phyloP scores from a whole-genome alignment of 2,113 vertebrate genomes.

The Oenanthe melanoleuca region DNA sequence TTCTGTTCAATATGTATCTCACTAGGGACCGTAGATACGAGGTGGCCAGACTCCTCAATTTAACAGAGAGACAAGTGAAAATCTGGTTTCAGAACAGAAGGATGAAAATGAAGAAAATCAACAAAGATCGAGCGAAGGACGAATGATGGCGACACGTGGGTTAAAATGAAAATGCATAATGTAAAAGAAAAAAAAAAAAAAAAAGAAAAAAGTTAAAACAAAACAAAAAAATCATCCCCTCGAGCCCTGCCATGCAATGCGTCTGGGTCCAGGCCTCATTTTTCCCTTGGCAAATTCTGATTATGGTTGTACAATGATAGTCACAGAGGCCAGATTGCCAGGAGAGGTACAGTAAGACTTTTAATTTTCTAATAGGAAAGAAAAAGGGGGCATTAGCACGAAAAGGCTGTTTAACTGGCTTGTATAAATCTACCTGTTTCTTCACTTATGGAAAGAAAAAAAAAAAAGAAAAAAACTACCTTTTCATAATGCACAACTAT shows the following conservation, averaged over 20 bases:
- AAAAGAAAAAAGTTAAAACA: neutral
- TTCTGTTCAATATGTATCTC: conserved; percentile 99
- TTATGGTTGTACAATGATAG: conserved; percentile 58
- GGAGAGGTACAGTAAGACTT: conserved; percentile 77
- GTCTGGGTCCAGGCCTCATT: conserved; percentile 71
- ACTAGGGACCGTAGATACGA: conserved; percentile 97
- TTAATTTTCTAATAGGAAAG: conserved; percentile 70
- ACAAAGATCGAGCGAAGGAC: conserved; percentile 93
- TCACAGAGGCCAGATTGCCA: conserved; percentile 62
- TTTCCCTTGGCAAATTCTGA: conserved; percentile 42
- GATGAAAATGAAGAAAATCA: conserved; percentile 99
- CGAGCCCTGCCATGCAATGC: conserved; percentile 42
- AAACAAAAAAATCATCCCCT: neutral
- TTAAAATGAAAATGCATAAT: conserved; percentile 15
- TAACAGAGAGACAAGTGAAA: conserved; percentile 99
- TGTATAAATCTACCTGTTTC: conserved; percentile 84
- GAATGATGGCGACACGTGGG: conserved; percentile 72
- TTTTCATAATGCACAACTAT: conserved; percentile 92
- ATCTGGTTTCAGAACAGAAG: conserved; percentile 99
- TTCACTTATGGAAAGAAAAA: conserved; percentile 64
- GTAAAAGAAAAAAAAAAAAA: neutral
- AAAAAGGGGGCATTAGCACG: conserved; percentile 72
- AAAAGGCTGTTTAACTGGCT: conserved; percentile 69
- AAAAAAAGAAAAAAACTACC: conserved; percentile 82
- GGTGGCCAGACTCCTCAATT: conserved; percentile 91